A percentile compares a stretch with the other conserved stretches of the same genome.
Evolutionary conservation across 53 echinoderm and acorn worm species (phyloP).

Genomic region (Temnopleurus reevesii): DNA sequence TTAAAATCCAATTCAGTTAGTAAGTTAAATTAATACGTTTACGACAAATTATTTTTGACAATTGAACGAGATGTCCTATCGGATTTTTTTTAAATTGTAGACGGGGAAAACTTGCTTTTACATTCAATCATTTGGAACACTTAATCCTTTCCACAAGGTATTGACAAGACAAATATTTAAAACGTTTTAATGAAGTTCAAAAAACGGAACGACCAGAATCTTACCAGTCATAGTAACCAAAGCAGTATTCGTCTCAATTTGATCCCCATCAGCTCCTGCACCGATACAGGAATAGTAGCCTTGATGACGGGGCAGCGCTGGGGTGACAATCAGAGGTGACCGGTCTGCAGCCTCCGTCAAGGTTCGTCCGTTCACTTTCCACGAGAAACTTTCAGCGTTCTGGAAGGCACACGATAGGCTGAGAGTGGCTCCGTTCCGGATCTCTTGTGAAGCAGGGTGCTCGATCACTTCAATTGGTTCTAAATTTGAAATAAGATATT

Average conservation of each 20-base stretch:
- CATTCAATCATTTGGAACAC: no score
- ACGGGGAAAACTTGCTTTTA: no score
- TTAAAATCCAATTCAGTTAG: no score
- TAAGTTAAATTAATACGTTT: no score
- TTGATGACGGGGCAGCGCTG: constrained; percentile 29
- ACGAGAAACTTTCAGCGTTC: constrained; percentile 63
- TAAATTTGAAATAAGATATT: no score
- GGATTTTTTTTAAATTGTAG: no score
- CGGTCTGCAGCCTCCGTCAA: not conserved
- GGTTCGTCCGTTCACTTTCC: constrained; percentile 46
- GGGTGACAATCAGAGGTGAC: constrained; percentile 52
- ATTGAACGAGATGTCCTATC: no score
- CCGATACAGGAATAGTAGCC: constrained; percentile 67
- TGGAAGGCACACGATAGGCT: constrained; percentile 57
- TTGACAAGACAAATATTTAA: no score
- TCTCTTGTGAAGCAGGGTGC: not conserved
- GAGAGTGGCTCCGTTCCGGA: not conserved
- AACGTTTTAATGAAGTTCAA: no score
- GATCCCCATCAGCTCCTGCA: constrained; percentile 12
- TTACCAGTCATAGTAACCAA: constrained; percentile 63
- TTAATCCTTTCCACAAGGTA: no score
- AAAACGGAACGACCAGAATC: no score
- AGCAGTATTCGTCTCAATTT: constrained; percentile 37
- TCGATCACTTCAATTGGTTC: constrained; percentile 36
- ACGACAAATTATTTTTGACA: no score